Percentiles rank a stretch among this genome's conserved stretches.
Conservation (phyloP, 2,113 vertebrate genomes). For the Pavo muticus region DNA sequence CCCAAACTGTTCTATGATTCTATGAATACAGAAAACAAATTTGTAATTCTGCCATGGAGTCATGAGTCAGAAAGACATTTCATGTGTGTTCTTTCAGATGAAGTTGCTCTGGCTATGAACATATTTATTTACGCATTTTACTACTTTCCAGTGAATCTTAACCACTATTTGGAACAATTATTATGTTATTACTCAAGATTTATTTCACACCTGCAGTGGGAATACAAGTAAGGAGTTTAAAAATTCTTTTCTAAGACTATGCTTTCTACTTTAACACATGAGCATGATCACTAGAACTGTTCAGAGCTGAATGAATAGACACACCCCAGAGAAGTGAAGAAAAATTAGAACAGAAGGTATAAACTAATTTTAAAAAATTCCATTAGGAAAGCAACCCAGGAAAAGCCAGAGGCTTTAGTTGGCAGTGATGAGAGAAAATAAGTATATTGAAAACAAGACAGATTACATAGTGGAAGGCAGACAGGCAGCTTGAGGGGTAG, state of each 20-base stretch:
- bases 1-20: no score
- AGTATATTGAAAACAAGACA: background rate
- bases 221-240: background rate
- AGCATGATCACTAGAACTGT: background rate
- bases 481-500: background rate
- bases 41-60: background rate
- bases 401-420: slow-evolving; percentile 40
- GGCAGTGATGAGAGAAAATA: background rate
- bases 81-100: background rate
- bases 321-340: background rate
- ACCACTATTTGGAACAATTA: background rate
- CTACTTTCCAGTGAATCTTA: background rate
- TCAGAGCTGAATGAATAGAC: background rate
- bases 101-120: background rate
- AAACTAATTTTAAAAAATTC: slow-evolving; percentile 6
- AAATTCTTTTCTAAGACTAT: background rate
- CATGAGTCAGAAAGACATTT: background rate
- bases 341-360: slow-evolving; percentile 14
- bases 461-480: background rate
- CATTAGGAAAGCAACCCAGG: background rate
- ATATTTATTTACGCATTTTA: background rate
- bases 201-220: background rate
- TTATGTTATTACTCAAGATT: background rate
- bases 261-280: background rate
- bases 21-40: no score